Conservation (phyloP, 2,888 invertebrate species). For the Xanthorhoe designata region DNA sequence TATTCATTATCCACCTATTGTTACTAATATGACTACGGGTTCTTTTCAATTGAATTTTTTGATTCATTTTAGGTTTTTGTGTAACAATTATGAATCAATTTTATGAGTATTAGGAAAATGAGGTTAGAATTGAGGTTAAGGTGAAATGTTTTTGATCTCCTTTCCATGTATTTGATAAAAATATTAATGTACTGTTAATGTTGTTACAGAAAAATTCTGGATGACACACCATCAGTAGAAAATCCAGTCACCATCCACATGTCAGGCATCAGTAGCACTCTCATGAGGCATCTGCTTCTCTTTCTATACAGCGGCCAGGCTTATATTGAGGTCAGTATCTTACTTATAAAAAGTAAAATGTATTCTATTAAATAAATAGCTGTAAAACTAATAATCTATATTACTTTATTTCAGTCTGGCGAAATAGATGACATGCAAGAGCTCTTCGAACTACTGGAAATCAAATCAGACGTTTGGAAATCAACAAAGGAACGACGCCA, state of each 20-base stretch:
- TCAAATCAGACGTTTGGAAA: slow-evolving; percentile 92
- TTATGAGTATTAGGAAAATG: neutral
- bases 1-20: neutral
- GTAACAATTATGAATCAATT: neutral
- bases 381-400: neutral
- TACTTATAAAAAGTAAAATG: slow-evolving; percentile 7
- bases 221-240: slow-evolving; percentile 89
- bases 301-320: slow-evolving; percentile 95
- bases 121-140: neutral
- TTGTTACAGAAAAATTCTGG: slow-evolving; percentile 87
- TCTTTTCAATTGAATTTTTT: neutral
- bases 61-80: neutral
- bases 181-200: slow-evolving; percentile 16
- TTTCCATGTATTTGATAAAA: neutral
- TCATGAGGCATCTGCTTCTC: slow-evolving; percentile 92
- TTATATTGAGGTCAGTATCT: slow-evolving; percentile 88
- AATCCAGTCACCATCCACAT: slow-evolving; percentile 93
- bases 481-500: slow-evolving; percentile 83
- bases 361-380: neutral
- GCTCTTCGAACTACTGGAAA: slow-evolving; percentile 92
- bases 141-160: neutral
- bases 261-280: slow-evolving; percentile 92
- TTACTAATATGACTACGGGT: neutral
- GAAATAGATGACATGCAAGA: slow-evolving; percentile 94
- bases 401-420: slow-evolving; percentile 86